phyloP scores from a whole-genome alignment of 1,140 invertebrate genomes.

The Lasaia peninsularis region DNA sequence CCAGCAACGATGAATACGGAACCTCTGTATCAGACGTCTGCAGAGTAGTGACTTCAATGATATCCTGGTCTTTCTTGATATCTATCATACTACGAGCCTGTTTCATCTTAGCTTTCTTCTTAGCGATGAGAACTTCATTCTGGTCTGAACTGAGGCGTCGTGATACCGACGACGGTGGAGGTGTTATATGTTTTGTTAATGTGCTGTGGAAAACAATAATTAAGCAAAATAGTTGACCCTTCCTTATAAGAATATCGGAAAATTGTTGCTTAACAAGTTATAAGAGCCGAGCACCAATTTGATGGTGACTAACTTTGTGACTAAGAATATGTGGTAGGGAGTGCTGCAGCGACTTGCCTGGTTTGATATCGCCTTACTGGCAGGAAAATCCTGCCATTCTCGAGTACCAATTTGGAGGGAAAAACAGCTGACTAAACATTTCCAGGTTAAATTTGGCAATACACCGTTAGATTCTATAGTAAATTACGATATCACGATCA shows the following conservation, averaged over 20 bases:
- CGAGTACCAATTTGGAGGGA: too few species aligned
- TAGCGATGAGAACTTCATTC: conserved; percentile 51
- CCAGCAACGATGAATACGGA: conserved; percentile 64
- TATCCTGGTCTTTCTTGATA: conserved; percentile 52
- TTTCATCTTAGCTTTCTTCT: conserved; percentile 64
- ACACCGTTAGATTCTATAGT: too few species aligned
- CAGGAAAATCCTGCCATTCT: too few species aligned
- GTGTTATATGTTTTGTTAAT: conserved; percentile 73
- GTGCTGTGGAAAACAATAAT: conserved; percentile 43
- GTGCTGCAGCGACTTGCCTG: not conserved
- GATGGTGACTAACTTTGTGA: not conserved
- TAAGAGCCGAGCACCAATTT: not conserved
- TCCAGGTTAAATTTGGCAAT: too few species aligned
- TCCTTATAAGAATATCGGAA: too few species aligned
- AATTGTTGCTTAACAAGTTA: not conserved
- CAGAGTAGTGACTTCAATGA: conserved; percentile 42
- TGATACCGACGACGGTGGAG: conserved; percentile 55
- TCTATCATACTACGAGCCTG: conserved; percentile 60
- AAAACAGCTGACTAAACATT: too few species aligned
- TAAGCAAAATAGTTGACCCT: too few species aligned
- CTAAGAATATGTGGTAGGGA: not conserved
- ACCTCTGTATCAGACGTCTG: conserved; percentile 67
- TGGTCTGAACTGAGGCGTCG: conserved; percentile 43
- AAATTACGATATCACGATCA: too few species aligned
- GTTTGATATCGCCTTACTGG: too few species aligned